Evolutionary conservation across 1,140 invertebrate species (phyloP).

Genomic region (Bathynomus jamesi): DNA sequence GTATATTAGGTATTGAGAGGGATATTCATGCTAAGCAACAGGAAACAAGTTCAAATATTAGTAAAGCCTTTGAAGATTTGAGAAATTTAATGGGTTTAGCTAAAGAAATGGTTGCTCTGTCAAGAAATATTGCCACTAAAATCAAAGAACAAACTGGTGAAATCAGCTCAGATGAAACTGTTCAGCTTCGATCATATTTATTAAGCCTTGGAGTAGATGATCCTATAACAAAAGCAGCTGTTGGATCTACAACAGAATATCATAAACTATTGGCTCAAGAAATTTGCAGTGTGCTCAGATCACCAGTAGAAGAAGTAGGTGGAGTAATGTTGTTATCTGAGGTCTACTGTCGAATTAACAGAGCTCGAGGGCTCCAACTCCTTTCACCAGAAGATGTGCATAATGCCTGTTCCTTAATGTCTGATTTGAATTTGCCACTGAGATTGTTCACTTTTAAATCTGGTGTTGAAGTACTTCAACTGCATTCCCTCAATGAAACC

Average conservation of each 20-base stretch:
- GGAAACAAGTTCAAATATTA: slow-evolving; percentile 83
- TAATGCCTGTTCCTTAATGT: slow-evolving; percentile 65
- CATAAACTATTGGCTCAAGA: slow-evolving; percentile 78
- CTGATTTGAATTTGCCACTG: slow-evolving; percentile 52
- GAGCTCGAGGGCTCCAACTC: slow-evolving; percentile 76
- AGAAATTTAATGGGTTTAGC: slow-evolving; percentile 89
- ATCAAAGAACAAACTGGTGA: slow-evolving; percentile 91
- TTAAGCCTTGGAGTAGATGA: slow-evolving; percentile 95
- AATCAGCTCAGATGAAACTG: slow-evolving; percentile 94
- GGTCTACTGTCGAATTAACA: slow-evolving; percentile 91
- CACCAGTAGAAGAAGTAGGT: slow-evolving; percentile 78
- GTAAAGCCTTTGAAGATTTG: slow-evolving; percentile 88
- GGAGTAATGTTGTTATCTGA: slow-evolving; percentile 95
- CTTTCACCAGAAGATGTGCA: slow-evolving; percentile 89
- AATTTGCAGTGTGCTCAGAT: slow-evolving; percentile 69
- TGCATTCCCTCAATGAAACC: slow-evolving; percentile 59
- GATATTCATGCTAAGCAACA: slow-evolving; percentile 81
- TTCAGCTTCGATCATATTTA: slow-evolving; percentile 90
- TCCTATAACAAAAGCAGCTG: slow-evolving; percentile 60
- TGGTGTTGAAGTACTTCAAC: slow-evolving; percentile 81
- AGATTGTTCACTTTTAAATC: slow-evolving; percentile 76
- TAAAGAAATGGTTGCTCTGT: slow-evolving; percentile 91
- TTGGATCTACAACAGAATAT: slow-evolving; percentile 77
- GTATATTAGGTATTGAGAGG: slow-evolving; percentile 92
- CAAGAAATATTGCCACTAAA: slow-evolving; percentile 85